phyloP scores from a whole-genome alignment of 2,113 vertebrate species.

The Casuarius casuarius region DNA sequence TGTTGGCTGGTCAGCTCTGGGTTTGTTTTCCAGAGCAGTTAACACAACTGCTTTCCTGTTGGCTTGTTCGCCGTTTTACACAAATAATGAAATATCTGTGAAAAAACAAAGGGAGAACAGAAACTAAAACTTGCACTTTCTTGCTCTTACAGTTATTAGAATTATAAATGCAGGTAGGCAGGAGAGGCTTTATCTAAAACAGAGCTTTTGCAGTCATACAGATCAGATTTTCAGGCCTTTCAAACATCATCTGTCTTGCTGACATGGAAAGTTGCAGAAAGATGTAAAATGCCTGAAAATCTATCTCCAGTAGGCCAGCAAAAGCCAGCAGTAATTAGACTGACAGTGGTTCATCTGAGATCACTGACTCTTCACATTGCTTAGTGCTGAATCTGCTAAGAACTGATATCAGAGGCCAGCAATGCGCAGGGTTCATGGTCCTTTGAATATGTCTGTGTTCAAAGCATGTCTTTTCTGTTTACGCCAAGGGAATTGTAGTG shows the following conservation, averaged over 20 bases:
- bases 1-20: not conserved
- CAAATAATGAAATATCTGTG: not conserved
- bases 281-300: not conserved
- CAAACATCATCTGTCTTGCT: not conserved
- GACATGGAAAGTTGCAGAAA: not conserved
- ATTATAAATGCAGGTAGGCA: not conserved
- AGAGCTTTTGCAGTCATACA: not conserved
- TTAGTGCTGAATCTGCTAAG: not conserved
- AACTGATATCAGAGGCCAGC: not conserved
- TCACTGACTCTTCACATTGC: not conserved
- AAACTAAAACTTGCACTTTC: not conserved
- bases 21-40: not conserved
- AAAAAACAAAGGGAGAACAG: not conserved
- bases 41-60: not conserved
- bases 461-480: not conserved
- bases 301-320: not conserved
- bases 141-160: not conserved
- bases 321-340: not conserved
- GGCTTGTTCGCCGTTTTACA: not conserved
- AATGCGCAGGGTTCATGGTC: not conserved
- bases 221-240: not conserved
- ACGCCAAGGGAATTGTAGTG: rapidly evolving
- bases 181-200: not conserved
- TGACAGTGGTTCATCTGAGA: not conserved
- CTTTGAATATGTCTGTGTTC: not conserved